Evolutionary conservation across 2,113 vertebrate genomes (phyloP).

Genomic region (Riparia riparia): DNA sequence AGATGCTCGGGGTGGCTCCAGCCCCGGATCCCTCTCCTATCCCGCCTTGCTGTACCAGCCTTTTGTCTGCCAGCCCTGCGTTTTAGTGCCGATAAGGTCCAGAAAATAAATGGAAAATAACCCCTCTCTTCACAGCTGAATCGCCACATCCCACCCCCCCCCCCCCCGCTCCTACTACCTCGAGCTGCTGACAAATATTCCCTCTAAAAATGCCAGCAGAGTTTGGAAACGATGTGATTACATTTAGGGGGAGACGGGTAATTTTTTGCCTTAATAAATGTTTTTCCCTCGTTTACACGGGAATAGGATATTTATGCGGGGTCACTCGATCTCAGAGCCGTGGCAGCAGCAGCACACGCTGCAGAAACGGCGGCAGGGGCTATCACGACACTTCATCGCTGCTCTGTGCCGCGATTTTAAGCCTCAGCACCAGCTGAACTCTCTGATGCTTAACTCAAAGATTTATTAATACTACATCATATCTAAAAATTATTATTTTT

Average conservation of each 20-base stretch:
- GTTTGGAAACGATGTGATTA: background rate
- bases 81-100: background rate
- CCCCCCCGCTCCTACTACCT: too few relatives aligned
- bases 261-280: constrained; percentile 2
- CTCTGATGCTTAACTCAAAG: background rate
- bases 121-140: background rate
- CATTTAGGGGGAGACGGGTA: background rate
- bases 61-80: background rate
- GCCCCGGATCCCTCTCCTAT: rapidly evolving
- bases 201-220: background rate
- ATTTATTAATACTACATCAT: background rate
- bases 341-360: background rate
- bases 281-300: background rate
- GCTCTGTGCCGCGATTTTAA: background rate
- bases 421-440: background rate
- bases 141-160: background rate
- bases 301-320: background rate
- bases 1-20: rapidly evolving
- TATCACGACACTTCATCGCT: rapidly evolving
- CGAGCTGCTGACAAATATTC: background rate
- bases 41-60: background rate
- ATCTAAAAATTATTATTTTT: background rate
- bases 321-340: background rate
- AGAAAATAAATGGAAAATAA: constrained; percentile 18
- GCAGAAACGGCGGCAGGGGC: rapidly evolving